A percentile compares a stretch with the other conserved stretches of the same genome.
These are phyloP conservation scores for Clarias batrachus DNA, from an alignment of 2,113 vertebrate genomes.

Conservation along the genomic window DNA sequence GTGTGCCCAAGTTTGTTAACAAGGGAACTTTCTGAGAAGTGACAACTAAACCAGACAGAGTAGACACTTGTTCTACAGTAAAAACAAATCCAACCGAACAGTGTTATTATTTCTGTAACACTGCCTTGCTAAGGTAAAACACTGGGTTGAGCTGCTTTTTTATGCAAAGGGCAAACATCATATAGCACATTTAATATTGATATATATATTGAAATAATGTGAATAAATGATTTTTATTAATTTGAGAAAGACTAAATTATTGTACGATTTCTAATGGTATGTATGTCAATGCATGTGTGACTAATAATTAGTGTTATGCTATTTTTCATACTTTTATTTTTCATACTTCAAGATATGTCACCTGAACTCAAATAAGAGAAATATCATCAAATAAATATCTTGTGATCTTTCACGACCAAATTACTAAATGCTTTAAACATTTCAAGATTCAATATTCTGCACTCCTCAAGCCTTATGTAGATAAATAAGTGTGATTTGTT, in stretches of 20 bases:
- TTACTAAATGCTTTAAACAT: slow-evolving; percentile 7
- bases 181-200: not conserved
- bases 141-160: slow-evolving; percentile 22
- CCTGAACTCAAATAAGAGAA: not conserved
- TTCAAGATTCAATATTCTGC: not conserved
- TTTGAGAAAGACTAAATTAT: not conserved
- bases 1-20: slow-evolving; percentile 38
- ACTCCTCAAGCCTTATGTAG: not conserved
- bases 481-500: slow-evolving; percentile 27
- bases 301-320: not conserved
- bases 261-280: not conserved
- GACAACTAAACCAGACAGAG: slow-evolving; percentile 43
- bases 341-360: not conserved
- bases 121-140: slow-evolving; percentile 48
- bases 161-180: not conserved
- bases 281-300: not conserved
- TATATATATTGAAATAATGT: not conserved
- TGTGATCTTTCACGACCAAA: not conserved
- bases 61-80: slow-evolving; percentile 65
- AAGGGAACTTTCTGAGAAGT: slow-evolving; percentile 38
- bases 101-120: slow-evolving; percentile 59
- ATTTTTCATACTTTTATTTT: not conserved
- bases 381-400: not conserved
- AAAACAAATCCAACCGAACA: slow-evolving; percentile 69
- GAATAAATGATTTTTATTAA: not conserved